Base-by-base conservation (phyloP, 2,797 vertebrate genomes). In the Chelmon rostratus region DNA sequence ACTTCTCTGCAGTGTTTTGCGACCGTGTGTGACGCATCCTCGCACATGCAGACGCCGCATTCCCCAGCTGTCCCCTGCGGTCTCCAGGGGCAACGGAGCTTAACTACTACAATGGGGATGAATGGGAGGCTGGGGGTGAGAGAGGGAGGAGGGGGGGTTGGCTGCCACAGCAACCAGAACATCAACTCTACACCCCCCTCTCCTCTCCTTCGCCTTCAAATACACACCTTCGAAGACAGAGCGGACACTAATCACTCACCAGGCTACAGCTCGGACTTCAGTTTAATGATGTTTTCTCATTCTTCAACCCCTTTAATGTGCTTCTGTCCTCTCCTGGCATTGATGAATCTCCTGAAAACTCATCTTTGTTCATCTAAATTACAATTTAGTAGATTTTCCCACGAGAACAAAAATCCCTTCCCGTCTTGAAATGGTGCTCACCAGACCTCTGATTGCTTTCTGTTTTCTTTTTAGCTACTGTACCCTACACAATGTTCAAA, bases 71-170 rank as follows among this genome's bases (percentile, higher is more conserved):
- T 88, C 90, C 86, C 90, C 90, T 71, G 84, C 77, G 67, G 91
- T 96, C 85, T 94, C 95, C 87, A 73, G 56, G 87, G 91, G 94
- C 86, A 92, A 95, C 95, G 16, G 71, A 84, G 94, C 94, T 92
- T 82, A 85, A 80, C 92, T 63, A 89, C 91, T 82, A 89, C 94
- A 91, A 95, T 94, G 86, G 94, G 72, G 83, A 94, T 96, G 95
- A 96, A 96, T 95, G 90, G 81, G 89, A 86, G 85, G 87, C 91
- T 84, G 72, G 65, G 87, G 83, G 89, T 90, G 90, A 88, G 91
- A 90, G 84, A 89, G 87, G 88, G 90, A 80, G 73, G 84, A 7
- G 58, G 71, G 58, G 71, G 71, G 88, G 82, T 76, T 6, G 0
- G 91, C 89, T 89, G 79, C 88, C 84, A 83, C 79, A 65, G 92